Conservation (phyloP, 64 coral and sea anemone genomes). For the Pachyseris speciosa region DNA sequence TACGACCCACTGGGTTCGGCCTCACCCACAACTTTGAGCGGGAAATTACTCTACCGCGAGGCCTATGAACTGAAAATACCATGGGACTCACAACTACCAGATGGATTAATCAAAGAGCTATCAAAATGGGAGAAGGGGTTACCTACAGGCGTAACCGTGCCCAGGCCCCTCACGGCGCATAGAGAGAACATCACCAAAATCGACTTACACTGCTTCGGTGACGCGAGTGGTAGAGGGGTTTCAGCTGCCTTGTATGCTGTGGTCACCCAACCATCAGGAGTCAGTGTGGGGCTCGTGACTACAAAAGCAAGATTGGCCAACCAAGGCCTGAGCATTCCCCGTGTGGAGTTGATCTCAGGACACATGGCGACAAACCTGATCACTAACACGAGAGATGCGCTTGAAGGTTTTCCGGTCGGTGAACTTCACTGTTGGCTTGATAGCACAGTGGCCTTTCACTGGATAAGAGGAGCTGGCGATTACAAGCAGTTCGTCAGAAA, state of each 20-base stretch:
- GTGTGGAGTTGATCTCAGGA: background rate
- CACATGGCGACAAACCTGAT: background rate
- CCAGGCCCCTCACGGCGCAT: background rate
- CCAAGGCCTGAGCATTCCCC: background rate
- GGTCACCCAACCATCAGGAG: background rate
- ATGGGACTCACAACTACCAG: background rate
- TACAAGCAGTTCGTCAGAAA: no score
- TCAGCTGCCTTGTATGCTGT: background rate
- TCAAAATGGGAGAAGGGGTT: background rate
- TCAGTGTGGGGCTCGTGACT: background rate
- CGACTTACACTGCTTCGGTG: no score
- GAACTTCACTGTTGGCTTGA: no score
- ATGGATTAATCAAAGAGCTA: background rate
- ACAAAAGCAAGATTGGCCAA: background rate
- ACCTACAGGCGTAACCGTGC: background rate
- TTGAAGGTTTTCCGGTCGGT: no score
- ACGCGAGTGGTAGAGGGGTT: background rate
- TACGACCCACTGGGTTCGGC: background rate
- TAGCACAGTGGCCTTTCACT: no score
- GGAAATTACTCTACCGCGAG: background rate
- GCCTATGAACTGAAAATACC: background rate
- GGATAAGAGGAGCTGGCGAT: no score
- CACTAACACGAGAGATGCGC: no score
- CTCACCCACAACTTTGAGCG: no score
- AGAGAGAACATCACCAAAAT: background rate